These are phyloP conservation scores for Prunella fulvescens DNA, from an alignment of 2,113 vertebrate species.

Conservation along the genomic window DNA sequence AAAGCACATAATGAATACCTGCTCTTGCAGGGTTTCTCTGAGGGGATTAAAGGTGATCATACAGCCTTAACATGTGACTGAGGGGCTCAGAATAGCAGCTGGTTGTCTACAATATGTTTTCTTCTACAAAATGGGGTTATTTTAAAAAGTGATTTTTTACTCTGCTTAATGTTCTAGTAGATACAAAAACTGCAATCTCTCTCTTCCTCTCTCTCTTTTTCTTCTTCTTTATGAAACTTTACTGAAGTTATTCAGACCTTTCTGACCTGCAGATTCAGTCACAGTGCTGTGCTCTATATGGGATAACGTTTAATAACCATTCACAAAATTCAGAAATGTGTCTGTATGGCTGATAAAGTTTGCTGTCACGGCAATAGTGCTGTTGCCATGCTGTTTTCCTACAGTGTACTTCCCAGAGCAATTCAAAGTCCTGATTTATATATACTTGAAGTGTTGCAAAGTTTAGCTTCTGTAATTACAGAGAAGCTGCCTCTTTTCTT, in stretches of 20 bases:
- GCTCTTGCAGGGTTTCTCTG: not conserved
- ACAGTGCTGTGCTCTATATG: not conserved
- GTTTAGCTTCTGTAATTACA: conserved; percentile 59
- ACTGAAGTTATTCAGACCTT: not conserved
- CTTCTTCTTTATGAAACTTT: not conserved
- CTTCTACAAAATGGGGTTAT: not conserved
- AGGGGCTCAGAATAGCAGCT: not conserved
- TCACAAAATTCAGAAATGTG: not conserved
- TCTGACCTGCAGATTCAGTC: not conserved
- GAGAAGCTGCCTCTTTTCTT: conserved; percentile 31
- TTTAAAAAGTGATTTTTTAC: not conserved
- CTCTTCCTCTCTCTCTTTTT: not conserved
- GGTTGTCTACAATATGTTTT: not conserved
- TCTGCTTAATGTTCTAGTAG: not conserved
- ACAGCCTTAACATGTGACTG: not conserved
- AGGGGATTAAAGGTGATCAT: not conserved
- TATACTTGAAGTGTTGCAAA: conserved; percentile 56
- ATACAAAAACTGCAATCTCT: not conserved
- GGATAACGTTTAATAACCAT: not conserved
- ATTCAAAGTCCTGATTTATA: conserved; percentile 14
- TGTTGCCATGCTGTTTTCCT: conserved; percentile 25
- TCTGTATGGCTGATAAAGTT: not conserved
- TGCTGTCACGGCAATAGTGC: not conserved
- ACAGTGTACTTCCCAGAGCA: not conserved
- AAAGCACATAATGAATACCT: not conserved